Percentiles rank a stretch among this genome's conserved stretches.
phyloP scores from a whole-genome alignment of 2,888 invertebrate genomes.

The Synanthedon myopaeformis region DNA sequence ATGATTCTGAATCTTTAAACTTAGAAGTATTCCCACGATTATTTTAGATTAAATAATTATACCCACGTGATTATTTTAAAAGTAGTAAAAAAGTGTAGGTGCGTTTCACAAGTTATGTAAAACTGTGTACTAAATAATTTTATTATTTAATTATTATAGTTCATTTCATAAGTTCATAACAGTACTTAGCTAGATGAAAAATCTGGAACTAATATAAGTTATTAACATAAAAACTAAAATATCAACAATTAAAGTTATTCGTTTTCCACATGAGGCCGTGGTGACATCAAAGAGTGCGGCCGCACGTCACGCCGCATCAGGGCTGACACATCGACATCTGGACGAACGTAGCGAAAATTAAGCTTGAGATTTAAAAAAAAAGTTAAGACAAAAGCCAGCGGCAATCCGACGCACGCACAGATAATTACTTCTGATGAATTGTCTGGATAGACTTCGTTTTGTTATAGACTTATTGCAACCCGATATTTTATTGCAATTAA shows the following conservation, averaged over 20 bases:
- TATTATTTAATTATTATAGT: too few relatives aligned
- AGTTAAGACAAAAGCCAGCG: conserved; percentile 11
- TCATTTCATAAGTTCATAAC: too few relatives aligned
- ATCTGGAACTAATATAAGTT: background rate
- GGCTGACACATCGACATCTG: conserved; percentile 41
- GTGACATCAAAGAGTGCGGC: conserved; percentile 34
- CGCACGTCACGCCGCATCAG: conserved; percentile 40
- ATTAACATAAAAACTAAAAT: background rate
- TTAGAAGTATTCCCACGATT: too few relatives aligned
- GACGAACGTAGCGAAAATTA: conserved; percentile 43
- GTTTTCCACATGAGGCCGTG: conserved; percentile 5
- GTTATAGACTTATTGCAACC: conserved; percentile 7
- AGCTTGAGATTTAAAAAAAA: conserved; percentile 19
- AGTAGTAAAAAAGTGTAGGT: too few relatives aligned
- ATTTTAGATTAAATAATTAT: too few relatives aligned
- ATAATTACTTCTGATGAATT: conserved; percentile 27
- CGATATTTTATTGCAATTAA: conserved; percentile 3
- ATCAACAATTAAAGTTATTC: conserved; percentile 8
- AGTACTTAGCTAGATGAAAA: background rate
- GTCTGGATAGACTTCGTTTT: conserved; percentile 13
- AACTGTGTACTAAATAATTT: too few relatives aligned
- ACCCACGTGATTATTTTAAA: too few relatives aligned
- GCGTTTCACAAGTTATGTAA: too few relatives aligned
- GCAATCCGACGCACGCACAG: conserved; percentile 16
- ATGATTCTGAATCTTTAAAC: too few relatives aligned